These are phyloP conservation scores for Megaustenia siamemsis DNA, from an alignment of 2,888 invertebrate genomes.

Conservation along the genomic window DNA sequence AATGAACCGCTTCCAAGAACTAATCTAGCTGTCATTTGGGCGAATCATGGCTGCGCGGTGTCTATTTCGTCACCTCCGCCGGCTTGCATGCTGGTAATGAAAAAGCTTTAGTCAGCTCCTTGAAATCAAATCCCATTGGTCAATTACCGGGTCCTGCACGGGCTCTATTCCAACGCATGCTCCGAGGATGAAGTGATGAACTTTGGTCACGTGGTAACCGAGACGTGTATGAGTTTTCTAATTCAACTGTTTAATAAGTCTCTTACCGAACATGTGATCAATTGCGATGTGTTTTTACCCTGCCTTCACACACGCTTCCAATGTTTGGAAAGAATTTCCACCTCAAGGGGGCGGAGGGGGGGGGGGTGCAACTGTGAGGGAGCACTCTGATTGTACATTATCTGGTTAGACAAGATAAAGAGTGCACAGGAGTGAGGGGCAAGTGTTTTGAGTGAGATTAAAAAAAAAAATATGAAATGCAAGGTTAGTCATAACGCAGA, in stretches of 20 bases:
- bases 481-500: too few relatives aligned
- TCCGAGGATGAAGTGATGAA: constrained; percentile 20
- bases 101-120: not conserved
- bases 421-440: too few relatives aligned
- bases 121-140: constrained; percentile 40
- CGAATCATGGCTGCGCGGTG: constrained; percentile 29
- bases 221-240: constrained; percentile 22
- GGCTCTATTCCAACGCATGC: not conserved
- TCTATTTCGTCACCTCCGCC: constrained; percentile 29
- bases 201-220: constrained; percentile 13
- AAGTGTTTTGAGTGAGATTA: too few relatives aligned
- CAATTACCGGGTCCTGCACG: constrained; percentile 25
- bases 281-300: too few relatives aligned
- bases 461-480: too few relatives aligned
- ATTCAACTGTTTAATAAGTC: not conserved
- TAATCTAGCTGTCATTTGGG: constrained; percentile 41
- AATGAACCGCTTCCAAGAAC: constrained; percentile 36
- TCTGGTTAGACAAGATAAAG: too few relatives aligned
- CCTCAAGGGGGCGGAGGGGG: too few relatives aligned
- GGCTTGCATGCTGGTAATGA: constrained; percentile 29
- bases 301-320: too few relatives aligned
- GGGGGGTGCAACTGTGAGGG: too few relatives aligned
- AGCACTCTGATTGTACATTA: too few relatives aligned
- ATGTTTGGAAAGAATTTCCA: too few relatives aligned
- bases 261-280: not conserved